These are phyloP conservation scores for Marmota monax DNA, from an alignment of 2,113 vertebrate species.

Conservation along the genomic window DNA sequence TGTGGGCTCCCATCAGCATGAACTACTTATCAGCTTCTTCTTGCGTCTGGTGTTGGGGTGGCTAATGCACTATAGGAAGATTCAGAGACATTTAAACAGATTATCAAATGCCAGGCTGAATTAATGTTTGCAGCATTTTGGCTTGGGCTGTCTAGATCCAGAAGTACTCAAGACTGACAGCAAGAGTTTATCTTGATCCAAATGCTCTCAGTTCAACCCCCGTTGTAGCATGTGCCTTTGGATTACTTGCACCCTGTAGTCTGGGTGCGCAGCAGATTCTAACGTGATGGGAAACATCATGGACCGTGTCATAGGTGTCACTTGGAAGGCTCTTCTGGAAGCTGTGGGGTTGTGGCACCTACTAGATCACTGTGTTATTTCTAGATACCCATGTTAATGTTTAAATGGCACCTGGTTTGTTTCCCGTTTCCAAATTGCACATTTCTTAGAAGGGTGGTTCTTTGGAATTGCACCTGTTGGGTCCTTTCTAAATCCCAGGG, in stretches of 20 bases:
- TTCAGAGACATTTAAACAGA: conserved; percentile 76
- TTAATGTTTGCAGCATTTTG: conserved; percentile 69
- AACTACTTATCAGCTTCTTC: conserved; percentile 5
- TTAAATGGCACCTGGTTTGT: neutral
- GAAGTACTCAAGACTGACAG: conserved; percentile 7
- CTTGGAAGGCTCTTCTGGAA: neutral
- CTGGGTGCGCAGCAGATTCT: neutral
- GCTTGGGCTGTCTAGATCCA: conserved; percentile 39
- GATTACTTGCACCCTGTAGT: neutral
- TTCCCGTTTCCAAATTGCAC: neutral
- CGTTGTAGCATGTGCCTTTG: rapidly evolving
- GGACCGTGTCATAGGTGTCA: neutral
- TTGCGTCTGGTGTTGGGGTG: conserved; percentile 48
- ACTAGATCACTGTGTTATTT: neutral
- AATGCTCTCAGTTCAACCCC: neutral
- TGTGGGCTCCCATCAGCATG: conserved; percentile 15
- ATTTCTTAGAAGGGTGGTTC: neutral
- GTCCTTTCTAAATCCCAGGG: neutral
- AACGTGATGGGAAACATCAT: neutral
- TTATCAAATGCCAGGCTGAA: conserved; percentile 46
- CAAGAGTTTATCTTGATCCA: neutral
- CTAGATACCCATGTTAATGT: neutral
- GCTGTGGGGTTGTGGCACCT: neutral
- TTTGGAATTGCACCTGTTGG: neutral
- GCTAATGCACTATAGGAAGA: conserved; percentile 68